phyloP scores from a whole-genome alignment of 2,888 invertebrate species.

The Athrips mouffetella region DNA sequence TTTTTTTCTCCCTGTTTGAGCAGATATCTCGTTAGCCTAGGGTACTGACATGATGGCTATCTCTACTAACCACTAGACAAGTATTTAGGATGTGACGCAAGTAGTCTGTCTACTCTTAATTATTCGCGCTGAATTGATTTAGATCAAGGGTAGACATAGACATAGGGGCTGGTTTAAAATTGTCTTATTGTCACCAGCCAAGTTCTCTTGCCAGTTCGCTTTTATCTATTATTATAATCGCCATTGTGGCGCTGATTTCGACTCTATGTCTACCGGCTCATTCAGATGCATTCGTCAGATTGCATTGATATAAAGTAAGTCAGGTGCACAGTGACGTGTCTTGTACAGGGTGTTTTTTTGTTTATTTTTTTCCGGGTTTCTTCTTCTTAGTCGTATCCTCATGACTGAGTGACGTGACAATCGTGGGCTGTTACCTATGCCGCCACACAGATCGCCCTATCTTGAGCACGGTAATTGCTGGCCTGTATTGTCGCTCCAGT shows the following conservation, averaged over 20 bases:
- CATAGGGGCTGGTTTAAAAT: slow-evolving; percentile 57
- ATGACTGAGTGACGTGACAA: no score
- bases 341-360: not conserved
- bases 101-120: not conserved
- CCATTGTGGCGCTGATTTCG: slow-evolving; percentile 37
- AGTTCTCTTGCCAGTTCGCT: slow-evolving; percentile 57
- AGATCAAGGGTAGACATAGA: slow-evolving; percentile 68
- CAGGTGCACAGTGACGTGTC: slow-evolving; percentile 38
- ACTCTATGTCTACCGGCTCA: slow-evolving; percentile 31
- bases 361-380: no score
- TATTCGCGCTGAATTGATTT: slow-evolving; percentile 34
- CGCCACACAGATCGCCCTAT: no score
- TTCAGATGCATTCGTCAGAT: slow-evolving; percentile 23
- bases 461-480: no score
- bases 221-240: slow-evolving; percentile 60
- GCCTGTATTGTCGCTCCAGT: no score
- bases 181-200: slow-evolving; percentile 63
- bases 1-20: no score
- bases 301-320: slow-evolving; percentile 33
- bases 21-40: no score
- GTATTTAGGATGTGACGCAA: slow-evolving; percentile 15
- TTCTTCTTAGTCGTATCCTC: no score
- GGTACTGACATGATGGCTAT: no score
- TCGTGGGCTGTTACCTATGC: no score
- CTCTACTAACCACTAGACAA: not conserved